Conservation (phyloP, 2,113 vertebrate genomes). For the Panthera tigris region DNA sequence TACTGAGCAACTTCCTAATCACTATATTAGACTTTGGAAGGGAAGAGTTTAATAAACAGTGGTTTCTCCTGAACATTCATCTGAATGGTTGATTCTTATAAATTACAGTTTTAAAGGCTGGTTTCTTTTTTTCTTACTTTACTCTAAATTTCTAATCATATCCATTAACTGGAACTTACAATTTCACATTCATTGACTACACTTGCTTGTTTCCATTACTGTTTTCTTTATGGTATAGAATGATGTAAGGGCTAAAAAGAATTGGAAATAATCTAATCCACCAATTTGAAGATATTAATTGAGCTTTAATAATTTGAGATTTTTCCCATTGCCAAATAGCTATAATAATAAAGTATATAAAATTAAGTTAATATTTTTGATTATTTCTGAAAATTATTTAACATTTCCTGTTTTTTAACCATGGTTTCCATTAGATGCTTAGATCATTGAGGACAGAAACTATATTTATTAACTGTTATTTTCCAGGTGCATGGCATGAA, state of each 20-base stretch:
- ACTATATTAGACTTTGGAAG: not conserved
- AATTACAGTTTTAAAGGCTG: not conserved
- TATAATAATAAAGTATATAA: not conserved
- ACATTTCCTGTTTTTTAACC: not conserved
- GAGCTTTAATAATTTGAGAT: not conserved
- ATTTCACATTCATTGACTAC: not conserved
- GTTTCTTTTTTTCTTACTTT: not conserved
- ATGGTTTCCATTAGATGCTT: not conserved
- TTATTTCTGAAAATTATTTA: constrained; percentile 10
- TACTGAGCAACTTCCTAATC: not conserved
- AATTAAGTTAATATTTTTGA: not conserved
- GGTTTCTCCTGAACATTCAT: not conserved
- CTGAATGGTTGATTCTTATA: not conserved
- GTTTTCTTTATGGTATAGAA: not conserved
- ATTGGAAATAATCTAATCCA: not conserved
- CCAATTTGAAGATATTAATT: not conserved
- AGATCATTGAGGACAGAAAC: not conserved
- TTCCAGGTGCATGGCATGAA: not conserved
- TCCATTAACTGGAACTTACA: not conserved
- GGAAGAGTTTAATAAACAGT: not conserved
- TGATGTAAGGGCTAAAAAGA: not conserved
- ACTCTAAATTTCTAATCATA: not conserved
- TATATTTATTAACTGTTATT: not conserved
- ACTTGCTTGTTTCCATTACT: not conserved
- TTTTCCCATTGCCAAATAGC: not conserved